Evolutionary conservation across 2,888 invertebrate genomes (phyloP).

Genomic region (Pseudanteris insignis): DNA sequence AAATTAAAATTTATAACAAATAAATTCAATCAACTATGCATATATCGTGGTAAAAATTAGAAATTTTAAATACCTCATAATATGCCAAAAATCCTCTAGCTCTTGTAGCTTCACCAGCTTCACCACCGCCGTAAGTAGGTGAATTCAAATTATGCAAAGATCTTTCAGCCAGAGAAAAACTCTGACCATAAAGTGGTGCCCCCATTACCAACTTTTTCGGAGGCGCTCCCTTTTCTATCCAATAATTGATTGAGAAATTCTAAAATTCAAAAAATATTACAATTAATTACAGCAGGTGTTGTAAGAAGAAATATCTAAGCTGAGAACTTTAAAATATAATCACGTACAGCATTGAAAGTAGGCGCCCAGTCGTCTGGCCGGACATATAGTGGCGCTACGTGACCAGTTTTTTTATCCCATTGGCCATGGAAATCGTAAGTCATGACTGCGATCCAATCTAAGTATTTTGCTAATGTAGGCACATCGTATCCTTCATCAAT

Average conservation of each 20-base stretch:
- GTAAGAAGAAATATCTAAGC: no score
- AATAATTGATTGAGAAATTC: constrained; percentile 89
- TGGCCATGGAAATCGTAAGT: constrained; percentile 91
- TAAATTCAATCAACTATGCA: no score
- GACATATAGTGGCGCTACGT: constrained; percentile 86
- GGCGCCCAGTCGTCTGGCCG: constrained; percentile 74
- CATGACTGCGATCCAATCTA: constrained; percentile 93
- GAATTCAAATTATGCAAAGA: constrained; percentile 75
- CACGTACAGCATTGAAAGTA: constrained; percentile 72
- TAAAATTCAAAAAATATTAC: constrained; percentile 56
- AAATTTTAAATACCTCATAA: constrained; percentile 75
- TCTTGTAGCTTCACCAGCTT: constrained; percentile 87
- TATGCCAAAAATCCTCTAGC: constrained; percentile 89
- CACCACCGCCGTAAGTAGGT: constrained; percentile 85
- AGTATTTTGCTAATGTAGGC: constrained; percentile 75
- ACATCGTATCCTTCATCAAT: constrained; percentile 88
- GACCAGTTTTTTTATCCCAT: constrained; percentile 91
- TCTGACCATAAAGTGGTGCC: constrained; percentile 89
- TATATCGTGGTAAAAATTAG: no score
- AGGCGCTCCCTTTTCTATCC: constrained; percentile 84
- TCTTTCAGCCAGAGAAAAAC: constrained; percentile 79
- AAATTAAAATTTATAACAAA: no score
- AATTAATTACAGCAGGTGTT: no score
- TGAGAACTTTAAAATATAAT: neutral
- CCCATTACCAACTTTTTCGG: constrained; percentile 84